Evolutionary conservation across 2,888 invertebrate species (phyloP).

Genomic region (Trachelus troglodyta): DNA sequence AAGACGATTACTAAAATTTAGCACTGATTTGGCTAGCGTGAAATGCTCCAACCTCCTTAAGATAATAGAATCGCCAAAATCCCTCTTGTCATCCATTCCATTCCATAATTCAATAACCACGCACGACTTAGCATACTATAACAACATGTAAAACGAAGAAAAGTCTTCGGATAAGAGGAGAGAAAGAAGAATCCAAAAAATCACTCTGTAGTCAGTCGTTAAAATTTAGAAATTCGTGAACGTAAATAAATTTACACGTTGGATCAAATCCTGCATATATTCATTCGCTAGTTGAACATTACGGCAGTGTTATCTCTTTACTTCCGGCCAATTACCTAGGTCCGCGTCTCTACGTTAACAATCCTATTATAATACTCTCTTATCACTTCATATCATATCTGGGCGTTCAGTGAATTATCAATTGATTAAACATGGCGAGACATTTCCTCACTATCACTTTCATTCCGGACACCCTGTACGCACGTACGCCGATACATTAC

Average conservation of each 20-base stretch:
- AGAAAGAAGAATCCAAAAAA: not conserved
- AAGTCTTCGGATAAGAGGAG: not conserved
- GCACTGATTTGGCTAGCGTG: too few species aligned
- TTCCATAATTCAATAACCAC: not conserved
- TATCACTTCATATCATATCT: not conserved
- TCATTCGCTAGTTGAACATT: not conserved
- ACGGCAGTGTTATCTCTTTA: not conserved
- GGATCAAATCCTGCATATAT: not conserved
- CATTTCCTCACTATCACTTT: not conserved
- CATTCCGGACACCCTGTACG: not conserved
- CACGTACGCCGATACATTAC: not conserved
- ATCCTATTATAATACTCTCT: not conserved
- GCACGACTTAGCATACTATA: not conserved
- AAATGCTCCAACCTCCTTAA: not conserved
- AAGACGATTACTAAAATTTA: too few species aligned
- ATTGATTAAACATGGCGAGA: not conserved
- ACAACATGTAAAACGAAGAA: not conserved
- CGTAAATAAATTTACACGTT: not conserved
- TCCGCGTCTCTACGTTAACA: not conserved
- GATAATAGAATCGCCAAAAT: slow-evolving; percentile 1
- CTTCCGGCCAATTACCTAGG: not conserved
- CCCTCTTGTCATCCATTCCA: not conserved
- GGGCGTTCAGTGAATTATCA: not conserved
- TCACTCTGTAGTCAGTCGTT: not conserved
- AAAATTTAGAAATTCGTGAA: not conserved